Percentiles rank a stretch among this genome's conserved stretches.
These are phyloP conservation scores for Tetraodon nigroviridis DNA, from an alignment of 2,113 vertebrate genomes.

Conservation along the genomic window DNA sequence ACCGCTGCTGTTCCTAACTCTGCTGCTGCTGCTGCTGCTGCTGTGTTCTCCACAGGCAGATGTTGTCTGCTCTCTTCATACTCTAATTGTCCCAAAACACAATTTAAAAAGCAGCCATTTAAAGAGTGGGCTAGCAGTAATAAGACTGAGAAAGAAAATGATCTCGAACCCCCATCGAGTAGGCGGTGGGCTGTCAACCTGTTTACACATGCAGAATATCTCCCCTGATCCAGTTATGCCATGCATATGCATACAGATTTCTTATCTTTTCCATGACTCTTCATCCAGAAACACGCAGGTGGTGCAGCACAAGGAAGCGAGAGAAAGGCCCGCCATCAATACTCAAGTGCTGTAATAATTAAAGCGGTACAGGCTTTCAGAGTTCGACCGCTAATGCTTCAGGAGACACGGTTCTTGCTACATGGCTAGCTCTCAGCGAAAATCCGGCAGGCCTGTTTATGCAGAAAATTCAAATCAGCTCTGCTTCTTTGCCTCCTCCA, in stretches of 20 bases:
- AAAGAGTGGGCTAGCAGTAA: neutral
- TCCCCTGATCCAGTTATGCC: too few relatives aligned
- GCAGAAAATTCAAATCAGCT: slow-evolving; percentile 51
- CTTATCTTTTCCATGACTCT: slow-evolving; percentile 2
- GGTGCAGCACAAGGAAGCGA: slow-evolving; percentile 6
- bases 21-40: slow-evolving; percentile 8
- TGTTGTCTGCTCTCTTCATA: slow-evolving; percentile 36
- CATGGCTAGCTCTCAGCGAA: slow-evolving; percentile 35
- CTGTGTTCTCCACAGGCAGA: slow-evolving; percentile 37
- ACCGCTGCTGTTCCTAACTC: slow-evolving; percentile 31
- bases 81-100: slow-evolving; percentile 38
- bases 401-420: slow-evolving; percentile 31
- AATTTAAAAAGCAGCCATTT: slow-evolving; percentile 31
- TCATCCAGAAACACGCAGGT: slow-evolving; percentile 12
- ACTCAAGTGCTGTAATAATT: slow-evolving; percentile 43
- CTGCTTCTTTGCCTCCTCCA: slow-evolving; percentile 30
- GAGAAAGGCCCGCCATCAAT: slow-evolving; percentile 28
- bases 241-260: neutral
- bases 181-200: neutral
- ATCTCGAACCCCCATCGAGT: neutral
- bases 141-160: neutral
- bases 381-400: slow-evolving; percentile 44
- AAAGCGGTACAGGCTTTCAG: slow-evolving; percentile 37
- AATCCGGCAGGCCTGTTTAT: slow-evolving; percentile 49
- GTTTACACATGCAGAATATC: neutral